A percentile compares a stretch with the other conserved stretches of the same genome.
Evolutionary conservation across 2,113 vertebrate genomes (phyloP).

Genomic region (Leptobrachium ailaonicum): DNA sequence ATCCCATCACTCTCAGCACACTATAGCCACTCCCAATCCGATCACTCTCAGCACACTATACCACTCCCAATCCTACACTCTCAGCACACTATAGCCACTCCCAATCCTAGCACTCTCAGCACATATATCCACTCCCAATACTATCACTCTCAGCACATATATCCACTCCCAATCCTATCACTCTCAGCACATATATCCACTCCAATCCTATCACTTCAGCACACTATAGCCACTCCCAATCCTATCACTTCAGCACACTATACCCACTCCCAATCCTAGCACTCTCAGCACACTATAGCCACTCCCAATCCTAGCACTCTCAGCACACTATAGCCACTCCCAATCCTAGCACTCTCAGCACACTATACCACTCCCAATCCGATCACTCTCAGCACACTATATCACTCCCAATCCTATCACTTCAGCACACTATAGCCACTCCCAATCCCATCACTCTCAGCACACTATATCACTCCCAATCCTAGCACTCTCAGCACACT

Average conservation of each 20-base stretch:
- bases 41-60: not conserved
- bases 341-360: not conserved
- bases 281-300: not conserved
- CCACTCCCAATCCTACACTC: not conserved
- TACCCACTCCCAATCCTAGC: not conserved
- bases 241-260: not conserved
- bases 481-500: not conserved
- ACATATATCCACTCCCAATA: not conserved
- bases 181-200: not conserved
- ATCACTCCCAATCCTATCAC: not conserved
- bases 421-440: not conserved
- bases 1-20: not conserved
- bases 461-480: not conserved
- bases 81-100: not conserved
- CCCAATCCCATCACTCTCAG: not conserved
- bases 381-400: not conserved
- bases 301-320: not conserved
- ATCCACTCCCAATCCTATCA: no score
- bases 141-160: no score
- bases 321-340: not conserved
- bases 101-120: not conserved
- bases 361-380: not conserved
- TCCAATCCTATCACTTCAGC: not conserved
- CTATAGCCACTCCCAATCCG: not conserved
- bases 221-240: not conserved